These are phyloP conservation scores for Todus mexicanus DNA, from an alignment of 2,797 vertebrate genomes.

Conservation along the genomic window DNA sequence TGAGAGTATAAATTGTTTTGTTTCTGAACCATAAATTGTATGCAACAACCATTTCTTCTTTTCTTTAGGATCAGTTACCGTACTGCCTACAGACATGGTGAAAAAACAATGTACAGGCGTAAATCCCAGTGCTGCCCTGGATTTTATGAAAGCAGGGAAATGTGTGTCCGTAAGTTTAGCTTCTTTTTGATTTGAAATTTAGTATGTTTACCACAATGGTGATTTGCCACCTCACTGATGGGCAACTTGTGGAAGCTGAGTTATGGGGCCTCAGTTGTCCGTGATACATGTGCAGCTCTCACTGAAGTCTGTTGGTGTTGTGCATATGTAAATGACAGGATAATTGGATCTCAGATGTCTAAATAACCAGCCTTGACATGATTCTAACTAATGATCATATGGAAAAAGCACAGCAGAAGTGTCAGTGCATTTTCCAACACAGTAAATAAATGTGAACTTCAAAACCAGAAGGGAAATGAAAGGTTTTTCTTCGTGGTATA, in stretches of 20 bases:
- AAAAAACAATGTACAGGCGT: slow-evolving; percentile 94
- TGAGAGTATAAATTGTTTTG: background rate
- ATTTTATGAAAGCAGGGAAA: slow-evolving; percentile 89
- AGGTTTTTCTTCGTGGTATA: background rate
- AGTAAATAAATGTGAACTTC: background rate
- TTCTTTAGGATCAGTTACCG: slow-evolving; percentile 88
- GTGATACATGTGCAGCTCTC: background rate
- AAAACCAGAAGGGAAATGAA: background rate
- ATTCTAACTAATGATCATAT: background rate
- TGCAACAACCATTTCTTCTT: background rate
- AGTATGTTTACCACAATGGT: background rate
- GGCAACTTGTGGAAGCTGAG: background rate
- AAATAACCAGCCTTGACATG: background rate
- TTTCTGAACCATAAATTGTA: background rate
- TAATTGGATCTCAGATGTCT: background rate
- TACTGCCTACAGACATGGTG: slow-evolving; percentile 89
- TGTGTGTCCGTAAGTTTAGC: slow-evolving; percentile 90
- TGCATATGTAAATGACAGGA: background rate
- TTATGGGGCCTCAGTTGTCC: background rate
- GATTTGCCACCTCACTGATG: background rate
- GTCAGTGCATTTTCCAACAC: background rate
- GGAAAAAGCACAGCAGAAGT: background rate
- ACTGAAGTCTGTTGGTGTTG: background rate
- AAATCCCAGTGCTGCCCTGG: slow-evolving; percentile 96
- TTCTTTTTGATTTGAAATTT: background rate